A percentile compares a stretch with the other conserved stretches of the same genome.
Conservation (phyloP, 2,797 vertebrate species). For the Sebastes oblongus region DNA sequence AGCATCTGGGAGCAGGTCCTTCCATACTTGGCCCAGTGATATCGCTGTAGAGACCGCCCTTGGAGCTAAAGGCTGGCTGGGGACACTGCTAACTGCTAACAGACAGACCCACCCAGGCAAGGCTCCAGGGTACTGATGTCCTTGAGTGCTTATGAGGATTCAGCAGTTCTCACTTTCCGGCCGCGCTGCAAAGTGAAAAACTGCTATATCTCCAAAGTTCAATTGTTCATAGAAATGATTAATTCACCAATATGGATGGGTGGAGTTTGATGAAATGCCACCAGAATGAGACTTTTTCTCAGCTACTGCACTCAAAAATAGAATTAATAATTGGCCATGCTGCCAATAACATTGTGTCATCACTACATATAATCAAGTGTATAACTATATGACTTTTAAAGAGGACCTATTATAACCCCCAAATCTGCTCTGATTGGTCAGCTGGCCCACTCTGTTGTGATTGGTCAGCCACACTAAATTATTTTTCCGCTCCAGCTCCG, state of each 20-base stretch:
- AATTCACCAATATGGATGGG: slow-evolving; percentile 14
- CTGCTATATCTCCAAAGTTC: slow-evolving; percentile 44
- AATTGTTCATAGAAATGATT: slow-evolving; percentile 47
- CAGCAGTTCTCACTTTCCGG: slow-evolving; percentile 60
- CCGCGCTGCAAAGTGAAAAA: slow-evolving; percentile 41
- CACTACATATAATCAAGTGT: not conserved
- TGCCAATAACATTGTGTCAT: not conserved
- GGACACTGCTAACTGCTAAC: slow-evolving; percentile 71
- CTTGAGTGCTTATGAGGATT: slow-evolving; percentile 71
- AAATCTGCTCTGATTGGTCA: too few species aligned
- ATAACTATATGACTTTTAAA: not conserved
- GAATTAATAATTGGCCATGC: not conserved
- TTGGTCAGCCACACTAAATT: too few species aligned
- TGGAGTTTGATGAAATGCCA: slow-evolving; percentile 9
- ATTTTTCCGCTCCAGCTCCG: accelerated
- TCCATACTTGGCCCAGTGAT: slow-evolving; percentile 65
- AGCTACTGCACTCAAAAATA: not conserved
- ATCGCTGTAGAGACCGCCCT: slow-evolving; percentile 65
- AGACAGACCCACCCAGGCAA: slow-evolving; percentile 72
- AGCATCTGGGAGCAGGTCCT: slow-evolving; percentile 74
- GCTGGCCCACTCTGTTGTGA: too few species aligned
- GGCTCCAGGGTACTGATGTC: slow-evolving; percentile 67
- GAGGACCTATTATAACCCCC: not conserved
- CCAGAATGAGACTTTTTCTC: slow-evolving; percentile 19
- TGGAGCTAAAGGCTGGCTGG: slow-evolving; percentile 74